A percentile compares a stretch with the other conserved stretches of the same genome.
These are phyloP conservation scores for Caenorhabditis wallacei DNA, from an alignment of 2,888 invertebrate species.

Conservation along the genomic window DNA sequence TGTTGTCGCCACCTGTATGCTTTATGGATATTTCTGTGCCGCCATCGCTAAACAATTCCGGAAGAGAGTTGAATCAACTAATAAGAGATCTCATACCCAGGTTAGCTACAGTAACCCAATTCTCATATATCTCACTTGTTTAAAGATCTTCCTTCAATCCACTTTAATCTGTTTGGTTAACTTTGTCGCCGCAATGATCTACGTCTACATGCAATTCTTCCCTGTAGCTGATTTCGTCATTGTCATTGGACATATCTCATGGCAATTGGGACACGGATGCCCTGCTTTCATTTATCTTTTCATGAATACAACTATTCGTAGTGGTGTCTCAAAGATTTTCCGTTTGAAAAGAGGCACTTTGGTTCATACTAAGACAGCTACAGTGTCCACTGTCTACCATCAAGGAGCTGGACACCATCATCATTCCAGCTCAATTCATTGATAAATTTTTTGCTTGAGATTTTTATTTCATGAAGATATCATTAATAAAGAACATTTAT, in stretches of 20 bases:
- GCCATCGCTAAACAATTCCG: slow-evolving; percentile 62
- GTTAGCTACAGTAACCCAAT: slow-evolving; percentile 10
- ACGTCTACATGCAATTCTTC: slow-evolving; percentile 75
- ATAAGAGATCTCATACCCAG: slow-evolving; percentile 60
- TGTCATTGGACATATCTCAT: slow-evolving; percentile 71
- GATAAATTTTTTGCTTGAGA: neutral
- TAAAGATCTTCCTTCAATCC: slow-evolving; percentile 70
- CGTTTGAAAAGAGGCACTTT: neutral
- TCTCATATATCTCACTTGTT: neutral
- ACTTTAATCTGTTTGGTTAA: slow-evolving; percentile 67
- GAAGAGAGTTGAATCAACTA: slow-evolving; percentile 43
- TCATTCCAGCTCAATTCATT: slow-evolving; percentile 56
- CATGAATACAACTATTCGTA: slow-evolving; percentile 68
- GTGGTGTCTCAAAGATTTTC: slow-evolving; percentile 52
- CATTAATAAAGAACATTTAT: neutral
- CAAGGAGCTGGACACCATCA: slow-evolving; percentile 25
- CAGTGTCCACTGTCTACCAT: neutral
- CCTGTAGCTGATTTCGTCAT: slow-evolving; percentile 66
- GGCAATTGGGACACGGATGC: slow-evolving; percentile 73
- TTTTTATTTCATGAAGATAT: neutral
- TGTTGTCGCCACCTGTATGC: slow-evolving; percentile 68
- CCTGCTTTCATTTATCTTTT: slow-evolving; percentile 70
- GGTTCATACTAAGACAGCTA: slow-evolving; percentile 26
- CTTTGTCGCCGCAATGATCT: slow-evolving; percentile 69
- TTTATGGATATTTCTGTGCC: slow-evolving; percentile 65